Evolutionary conservation across 2,888 invertebrate species (phyloP).

Genomic region (Caenorhabditis macrosperma): DNA sequence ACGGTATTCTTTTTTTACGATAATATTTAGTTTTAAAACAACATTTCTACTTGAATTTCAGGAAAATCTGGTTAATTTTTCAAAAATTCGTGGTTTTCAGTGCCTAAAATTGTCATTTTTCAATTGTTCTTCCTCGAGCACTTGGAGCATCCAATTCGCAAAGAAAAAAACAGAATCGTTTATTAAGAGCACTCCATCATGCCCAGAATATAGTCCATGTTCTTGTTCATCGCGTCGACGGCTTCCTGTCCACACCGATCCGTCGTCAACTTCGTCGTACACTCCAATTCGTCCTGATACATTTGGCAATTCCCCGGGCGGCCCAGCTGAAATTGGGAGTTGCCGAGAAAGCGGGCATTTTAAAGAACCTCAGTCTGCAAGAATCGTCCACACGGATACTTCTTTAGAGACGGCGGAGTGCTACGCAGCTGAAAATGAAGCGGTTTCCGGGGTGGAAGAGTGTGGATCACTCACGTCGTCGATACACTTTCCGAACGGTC

Average conservation of each 20-base stretch:
- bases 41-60: too few species aligned
- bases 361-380: slow-evolving; percentile 22
- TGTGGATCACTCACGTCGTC: slow-evolving; percentile 4
- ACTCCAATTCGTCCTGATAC: slow-evolving; percentile 42
- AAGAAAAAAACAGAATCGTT: not conserved
- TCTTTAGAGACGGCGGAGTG: slow-evolving; percentile 32
- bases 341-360: not conserved
- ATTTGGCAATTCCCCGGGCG: slow-evolving; percentile 50
- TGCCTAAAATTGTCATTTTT: too few species aligned
- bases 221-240: slow-evolving; percentile 16
- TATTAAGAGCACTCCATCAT: slow-evolving; percentile 40
- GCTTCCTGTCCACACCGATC: slow-evolving; percentile 32
- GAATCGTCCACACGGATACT: slow-evolving; percentile 40
- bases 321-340: slow-evolving; percentile 11
- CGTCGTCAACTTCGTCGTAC: slow-evolving; percentile 13
- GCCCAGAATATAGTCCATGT: slow-evolving; percentile 33
- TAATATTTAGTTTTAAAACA: too few species aligned
- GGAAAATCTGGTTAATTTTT: too few species aligned
- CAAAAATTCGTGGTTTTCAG: too few species aligned
- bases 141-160: too few species aligned
- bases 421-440: slow-evolving; percentile 16
- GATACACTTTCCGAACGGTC: slow-evolving; percentile 48
- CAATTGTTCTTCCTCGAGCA: not conserved
- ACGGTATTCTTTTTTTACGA: too few species aligned
- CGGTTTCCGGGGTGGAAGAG: not conserved